Base-by-base conservation (phyloP, 2,888 invertebrate genomes). In the Camptogramma bilineatum region DNA sequence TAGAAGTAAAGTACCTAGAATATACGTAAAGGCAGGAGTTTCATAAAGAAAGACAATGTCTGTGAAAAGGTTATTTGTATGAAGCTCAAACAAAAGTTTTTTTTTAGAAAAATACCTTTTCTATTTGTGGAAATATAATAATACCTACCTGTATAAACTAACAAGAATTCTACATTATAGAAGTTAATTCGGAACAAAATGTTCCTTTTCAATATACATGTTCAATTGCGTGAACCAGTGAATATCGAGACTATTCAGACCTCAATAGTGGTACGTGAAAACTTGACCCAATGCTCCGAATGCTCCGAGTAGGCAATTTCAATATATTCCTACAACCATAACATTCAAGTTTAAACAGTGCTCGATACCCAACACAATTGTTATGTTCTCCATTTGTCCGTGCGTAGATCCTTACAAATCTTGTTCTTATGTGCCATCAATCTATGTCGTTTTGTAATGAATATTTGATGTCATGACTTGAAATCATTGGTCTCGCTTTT, bases 351-450 rank as follows among this genome's bases (percentile, higher is more conserved):
- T 88, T 87, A 80, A 87, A 77, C 76, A 82, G 66, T 52, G 52
- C 68, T 73, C 72, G 75, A 73, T 75, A 67, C 75, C 75, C 78
- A 75, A 77, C 75, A 76, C 79, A 75, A 76, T 76, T 77, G 62
- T 65, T 69, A 64, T 70, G 60, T 77, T 73, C 70, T 68, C 81
- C 84, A 87, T 89, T 82, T 79, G 82, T 88, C 84, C 81, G 73
- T 69, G 70, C 69, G 70, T 68, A 68, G 78, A 82, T 84, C 82
- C 81, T 78, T 79, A 90, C 86, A 89, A 90, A 90, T 90, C 90
- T 87, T 86, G 77, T 82, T 85, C 81, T 80, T 42, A 42, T 72
- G 75, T 77, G 81, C 83, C 82, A 88, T 88, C 84, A 81, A 87
- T 86, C 81, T 73, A 73, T 71, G 80, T 81, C 78, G 73, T 76